A percentile compares a stretch with the other conserved stretches of the same genome.
Evolutionary conservation across 2,888 invertebrate species (phyloP).

Genomic region (Branchipolynoe longqiensis): DNA sequence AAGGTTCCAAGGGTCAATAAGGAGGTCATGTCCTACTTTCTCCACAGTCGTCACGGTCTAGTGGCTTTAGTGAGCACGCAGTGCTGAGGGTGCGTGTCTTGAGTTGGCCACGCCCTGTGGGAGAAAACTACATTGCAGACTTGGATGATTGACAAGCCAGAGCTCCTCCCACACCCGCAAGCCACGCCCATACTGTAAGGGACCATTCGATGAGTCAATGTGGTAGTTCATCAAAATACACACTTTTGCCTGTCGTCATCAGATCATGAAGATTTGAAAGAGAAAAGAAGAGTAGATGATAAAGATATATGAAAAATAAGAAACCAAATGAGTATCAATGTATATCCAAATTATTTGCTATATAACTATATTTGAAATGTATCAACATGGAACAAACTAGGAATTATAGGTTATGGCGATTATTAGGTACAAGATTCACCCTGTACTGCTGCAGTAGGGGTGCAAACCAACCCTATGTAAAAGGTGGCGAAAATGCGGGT

Average conservation of each 20-base stretch:
- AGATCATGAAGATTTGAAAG: slow-evolving; percentile 1
- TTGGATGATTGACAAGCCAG: slow-evolving; percentile 30
- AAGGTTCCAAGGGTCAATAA: no score
- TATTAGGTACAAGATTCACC: background rate
- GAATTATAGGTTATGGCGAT: background rate
- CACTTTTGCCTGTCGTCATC: slow-evolving; percentile 5
- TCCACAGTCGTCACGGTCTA: no score
- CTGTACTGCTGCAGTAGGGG: no score
- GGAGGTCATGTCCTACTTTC: no score
- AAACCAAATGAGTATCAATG: slow-evolving; percentile 19
- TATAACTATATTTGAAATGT: slow-evolving; percentile 45
- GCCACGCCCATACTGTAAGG: background rate
- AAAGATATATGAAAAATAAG: background rate
- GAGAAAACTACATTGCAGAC: background rate
- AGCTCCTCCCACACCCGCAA: slow-evolving; percentile 16
- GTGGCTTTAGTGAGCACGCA: no score
- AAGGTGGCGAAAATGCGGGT: no score
- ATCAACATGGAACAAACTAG: background rate
- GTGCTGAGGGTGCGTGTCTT: no score
- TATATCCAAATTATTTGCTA: slow-evolving; percentile 26
- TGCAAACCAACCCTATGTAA: no score
- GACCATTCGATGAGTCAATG: slow-evolving; percentile 39
- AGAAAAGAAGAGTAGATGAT: background rate
- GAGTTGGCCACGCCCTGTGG: background rate
- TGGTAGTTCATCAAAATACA: background rate